Conservation (phyloP, 1,140 invertebrate species). For the Bilobella aurantiaca region DNA sequence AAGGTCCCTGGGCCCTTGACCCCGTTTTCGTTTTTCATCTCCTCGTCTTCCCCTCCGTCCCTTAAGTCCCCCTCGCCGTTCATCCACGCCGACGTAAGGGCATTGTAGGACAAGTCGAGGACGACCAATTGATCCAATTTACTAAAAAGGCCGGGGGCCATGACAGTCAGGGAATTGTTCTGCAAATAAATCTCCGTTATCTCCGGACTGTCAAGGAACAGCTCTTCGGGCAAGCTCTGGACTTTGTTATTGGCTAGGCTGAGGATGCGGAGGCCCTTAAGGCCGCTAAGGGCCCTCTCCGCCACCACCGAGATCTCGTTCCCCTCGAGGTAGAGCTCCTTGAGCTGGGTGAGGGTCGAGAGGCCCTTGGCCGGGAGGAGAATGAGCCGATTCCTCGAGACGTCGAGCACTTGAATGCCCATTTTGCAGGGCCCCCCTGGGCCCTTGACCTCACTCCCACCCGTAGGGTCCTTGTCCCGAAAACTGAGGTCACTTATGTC, state of each 20-base stretch:
- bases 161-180: conserved; percentile 73
- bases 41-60: background rate
- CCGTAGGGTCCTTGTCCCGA: conserved; percentile 44
- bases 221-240: conserved; percentile 64
- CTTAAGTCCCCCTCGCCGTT: conserved; percentile 34
- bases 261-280: conserved; percentile 65
- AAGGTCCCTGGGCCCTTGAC: conserved; percentile 47
- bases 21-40: conserved; percentile 40
- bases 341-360: conserved; percentile 58
- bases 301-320: conserved; percentile 76
- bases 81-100: conserved; percentile 70
- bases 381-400: conserved; percentile 74
- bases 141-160: conserved; percentile 66
- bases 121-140: conserved; percentile 70
- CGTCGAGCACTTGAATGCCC: conserved; percentile 68
- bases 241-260: conserved; percentile 78
- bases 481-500: conserved; percentile 72
- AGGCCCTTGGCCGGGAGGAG: conserved; percentile 67
- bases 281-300: conserved; percentile 63
- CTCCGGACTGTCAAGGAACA: conserved; percentile 64
- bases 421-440: conserved; percentile 50
- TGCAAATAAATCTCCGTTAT: conserved; percentile 75
- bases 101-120: conserved; percentile 76
- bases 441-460: conserved; percentile 39
- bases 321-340: conserved; percentile 63